Evolutionary conservation across 2,888 invertebrate species (phyloP).

Genomic region (Dilophus febrilis): DNA sequence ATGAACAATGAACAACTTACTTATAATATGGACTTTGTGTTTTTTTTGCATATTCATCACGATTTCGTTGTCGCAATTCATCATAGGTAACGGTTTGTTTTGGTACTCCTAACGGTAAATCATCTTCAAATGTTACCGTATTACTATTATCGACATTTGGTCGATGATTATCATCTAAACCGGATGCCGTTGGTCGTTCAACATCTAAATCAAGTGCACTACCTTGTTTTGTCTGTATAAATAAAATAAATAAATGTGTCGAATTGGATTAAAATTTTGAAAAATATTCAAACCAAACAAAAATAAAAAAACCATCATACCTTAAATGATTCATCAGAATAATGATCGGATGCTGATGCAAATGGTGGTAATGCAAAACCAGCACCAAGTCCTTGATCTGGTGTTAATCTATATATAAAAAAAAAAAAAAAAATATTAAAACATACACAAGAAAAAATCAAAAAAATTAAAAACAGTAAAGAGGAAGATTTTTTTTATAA

Average conservation of each 20-base stretch:
- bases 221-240: constrained; percentile 19
- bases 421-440: background rate
- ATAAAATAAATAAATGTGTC: constrained; percentile 13
- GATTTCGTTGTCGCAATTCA: constrained; percentile 50
- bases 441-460: background rate
- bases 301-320: background rate
- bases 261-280: background rate
- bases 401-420: constrained; percentile 13
- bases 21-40: constrained; percentile 18
- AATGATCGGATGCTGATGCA: constrained; percentile 20
- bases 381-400: constrained; percentile 32
- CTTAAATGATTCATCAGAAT: constrained; percentile 18
- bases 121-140: constrained; percentile 29
- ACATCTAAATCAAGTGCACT: constrained; percentile 44
- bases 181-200: constrained; percentile 39
- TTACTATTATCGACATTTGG: constrained; percentile 35
- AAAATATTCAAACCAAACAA: background rate
- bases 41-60: constrained; percentile 38
- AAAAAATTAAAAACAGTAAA: constrained; percentile 1
- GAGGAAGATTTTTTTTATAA: constrained; percentile 4
- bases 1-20: constrained; percentile 6
- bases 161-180: constrained; percentile 39
- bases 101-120: constrained; percentile 29
- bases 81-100: constrained; percentile 45
- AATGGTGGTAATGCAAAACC: constrained; percentile 33